These are phyloP conservation scores for Phlogophora meticulosa DNA, from an alignment of 2,888 invertebrate genomes.

Conservation along the genomic window DNA sequence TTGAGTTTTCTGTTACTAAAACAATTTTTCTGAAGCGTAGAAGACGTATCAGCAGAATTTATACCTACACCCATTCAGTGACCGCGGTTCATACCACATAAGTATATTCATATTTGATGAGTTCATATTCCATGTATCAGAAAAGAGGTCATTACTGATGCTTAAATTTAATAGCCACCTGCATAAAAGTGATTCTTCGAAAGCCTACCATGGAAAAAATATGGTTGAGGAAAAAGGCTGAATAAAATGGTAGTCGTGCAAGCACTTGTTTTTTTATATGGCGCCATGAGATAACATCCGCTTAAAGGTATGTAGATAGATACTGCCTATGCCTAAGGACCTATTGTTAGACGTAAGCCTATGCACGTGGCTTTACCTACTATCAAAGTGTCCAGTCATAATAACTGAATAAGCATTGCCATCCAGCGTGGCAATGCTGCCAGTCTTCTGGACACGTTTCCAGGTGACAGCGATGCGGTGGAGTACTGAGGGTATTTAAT, in stretches of 20 bases:
- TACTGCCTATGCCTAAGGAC: no score
- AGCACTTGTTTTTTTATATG: background rate
- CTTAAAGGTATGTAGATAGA: no score
- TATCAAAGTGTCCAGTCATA: no score
- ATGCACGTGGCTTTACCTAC: no score
- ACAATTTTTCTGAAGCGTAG: constrained; percentile 1
- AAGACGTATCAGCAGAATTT: constrained; percentile 18
- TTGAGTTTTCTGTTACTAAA: constrained; percentile 2
- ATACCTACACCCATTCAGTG: constrained; percentile 8
- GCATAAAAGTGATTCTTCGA: constrained; percentile 38
- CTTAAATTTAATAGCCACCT: constrained; percentile 20
- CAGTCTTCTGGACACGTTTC: no score
- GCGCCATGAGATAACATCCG: background rate
- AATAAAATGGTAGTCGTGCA: background rate
- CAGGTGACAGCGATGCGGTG: no score
- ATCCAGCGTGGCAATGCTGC: no score
- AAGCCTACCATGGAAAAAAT: constrained; percentile 10
- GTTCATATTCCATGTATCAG: constrained; percentile 19
- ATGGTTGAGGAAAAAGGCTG: constrained; percentile 36
- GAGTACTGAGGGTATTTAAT: no score
- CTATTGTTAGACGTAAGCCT: no score
- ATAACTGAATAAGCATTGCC: no score
- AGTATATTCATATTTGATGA: constrained; percentile 22
- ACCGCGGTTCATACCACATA: background rate
- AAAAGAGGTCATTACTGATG: constrained; percentile 45